A percentile compares a stretch with the other conserved stretches of the same genome.
Conservation (phyloP, 2,888 invertebrate genomes). For the Agelastica alni region DNA sequence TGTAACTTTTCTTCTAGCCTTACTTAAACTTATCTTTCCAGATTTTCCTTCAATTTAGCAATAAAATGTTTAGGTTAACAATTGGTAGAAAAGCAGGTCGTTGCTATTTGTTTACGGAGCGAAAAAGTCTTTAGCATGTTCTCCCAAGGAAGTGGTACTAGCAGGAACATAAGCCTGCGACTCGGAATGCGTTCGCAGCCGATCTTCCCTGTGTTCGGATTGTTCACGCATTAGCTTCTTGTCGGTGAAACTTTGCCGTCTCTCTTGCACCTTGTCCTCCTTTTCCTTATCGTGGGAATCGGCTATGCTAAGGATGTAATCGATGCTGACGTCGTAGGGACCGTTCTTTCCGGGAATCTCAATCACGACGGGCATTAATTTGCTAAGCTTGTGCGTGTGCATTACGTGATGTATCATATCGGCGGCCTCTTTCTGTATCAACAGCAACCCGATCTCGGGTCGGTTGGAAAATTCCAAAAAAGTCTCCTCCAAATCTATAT, state of each 20-base stretch:
- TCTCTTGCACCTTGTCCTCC: conserved; percentile 14
- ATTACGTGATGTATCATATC: conserved; percentile 29
- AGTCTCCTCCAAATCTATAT: conserved; percentile 10
- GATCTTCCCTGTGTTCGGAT: no score
- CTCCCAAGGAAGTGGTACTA: no score
- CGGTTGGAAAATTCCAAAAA: conserved; percentile 25
- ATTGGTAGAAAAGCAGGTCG: no score
- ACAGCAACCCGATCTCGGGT: conserved; percentile 36
- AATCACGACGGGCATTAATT: conserved; percentile 33
- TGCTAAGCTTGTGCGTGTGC: conserved; percentile 22
- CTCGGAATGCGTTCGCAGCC: no score
- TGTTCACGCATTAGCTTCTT: no score
- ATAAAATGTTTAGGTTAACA: no score
- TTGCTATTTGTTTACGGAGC: no score
- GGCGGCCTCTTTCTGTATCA: conserved; percentile 39
- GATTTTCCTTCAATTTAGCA: no score
- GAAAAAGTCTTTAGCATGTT: no score
- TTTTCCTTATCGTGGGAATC: conserved; percentile 19
- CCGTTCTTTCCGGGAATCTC: conserved; percentile 38
- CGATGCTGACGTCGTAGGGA: conserved; percentile 28
- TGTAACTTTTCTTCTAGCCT: no score
- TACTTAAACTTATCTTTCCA: no score
- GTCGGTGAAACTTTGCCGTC: conserved; percentile 1
- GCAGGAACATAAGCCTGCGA: no score
- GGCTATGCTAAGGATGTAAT: conserved; percentile 24